Percentiles rank a stretch among this genome's conserved stretches.
Conservation (phyloP, 30 jellyfish, hydroid and myxozoan genomes). For the Aurelia coerulea region DNA sequence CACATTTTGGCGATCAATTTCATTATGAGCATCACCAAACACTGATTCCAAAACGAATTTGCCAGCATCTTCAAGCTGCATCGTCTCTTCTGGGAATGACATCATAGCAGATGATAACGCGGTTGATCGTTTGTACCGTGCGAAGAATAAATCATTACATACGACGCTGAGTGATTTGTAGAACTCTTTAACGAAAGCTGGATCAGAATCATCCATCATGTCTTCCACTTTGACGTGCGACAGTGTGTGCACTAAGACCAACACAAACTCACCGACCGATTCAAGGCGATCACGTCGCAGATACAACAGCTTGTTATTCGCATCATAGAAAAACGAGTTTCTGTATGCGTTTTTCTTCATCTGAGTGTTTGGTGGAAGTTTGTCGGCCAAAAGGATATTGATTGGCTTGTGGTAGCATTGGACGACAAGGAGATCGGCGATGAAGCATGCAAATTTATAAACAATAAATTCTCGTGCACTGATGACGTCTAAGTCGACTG, state of each 20-base stretch:
- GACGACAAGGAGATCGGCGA: conserved; percentile 85
- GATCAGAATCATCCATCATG: conserved; percentile 87
- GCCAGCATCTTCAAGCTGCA: conserved; percentile 76
- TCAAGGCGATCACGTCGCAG: conserved; percentile 85
- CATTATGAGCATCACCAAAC: conserved; percentile 91
- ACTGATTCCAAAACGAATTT: conserved; percentile 78
- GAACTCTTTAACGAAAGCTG: conserved; percentile 88
- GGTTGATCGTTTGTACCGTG: conserved; percentile 86
- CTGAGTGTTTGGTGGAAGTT: conserved; percentile 84
- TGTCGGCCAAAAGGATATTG: conserved; percentile 87
- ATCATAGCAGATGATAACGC: conserved; percentile 84
- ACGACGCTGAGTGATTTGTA: conserved; percentile 88
- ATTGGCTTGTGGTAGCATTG: conserved; percentile 94
- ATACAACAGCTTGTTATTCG: conserved; percentile 87
- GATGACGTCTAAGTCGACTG: conserved; percentile 87
- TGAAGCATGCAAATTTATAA: conserved; percentile 87
- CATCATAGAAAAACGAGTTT: conserved; percentile 89
- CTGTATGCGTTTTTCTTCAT: conserved; percentile 83
- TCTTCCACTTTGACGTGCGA: conserved; percentile 88
- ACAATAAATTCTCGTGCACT: conserved; percentile 95
- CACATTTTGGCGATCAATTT: conserved; percentile 85
- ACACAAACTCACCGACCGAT: conserved; percentile 92
- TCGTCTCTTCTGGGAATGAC: conserved; percentile 73
- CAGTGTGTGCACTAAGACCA: conserved; percentile 90
- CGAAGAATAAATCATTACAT: conserved; percentile 89